phyloP scores from a whole-genome alignment of 2,113 vertebrate species.

The Chloroceryle aenea region DNA sequence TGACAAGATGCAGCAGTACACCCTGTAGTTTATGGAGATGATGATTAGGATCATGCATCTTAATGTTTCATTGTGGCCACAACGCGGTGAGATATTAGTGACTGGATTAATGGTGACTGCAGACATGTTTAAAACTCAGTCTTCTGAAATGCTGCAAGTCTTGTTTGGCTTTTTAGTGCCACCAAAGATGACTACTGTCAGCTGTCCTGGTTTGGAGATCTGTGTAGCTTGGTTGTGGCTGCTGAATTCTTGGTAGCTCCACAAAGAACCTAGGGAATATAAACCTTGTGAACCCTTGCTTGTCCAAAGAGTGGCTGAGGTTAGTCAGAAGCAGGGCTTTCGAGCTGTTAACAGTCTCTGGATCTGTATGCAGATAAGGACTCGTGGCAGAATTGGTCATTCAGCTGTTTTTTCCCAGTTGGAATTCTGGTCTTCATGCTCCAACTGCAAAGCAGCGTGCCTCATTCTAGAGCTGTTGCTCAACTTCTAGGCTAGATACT shows the following conservation, averaged over 20 bases:
- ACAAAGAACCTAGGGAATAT: neutral
- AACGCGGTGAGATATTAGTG: neutral
- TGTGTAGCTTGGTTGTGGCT: neutral
- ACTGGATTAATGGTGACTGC: neutral
- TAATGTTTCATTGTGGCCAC: neutral
- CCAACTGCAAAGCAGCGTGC: neutral
- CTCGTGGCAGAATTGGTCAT: neutral
- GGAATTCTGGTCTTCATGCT: neutral
- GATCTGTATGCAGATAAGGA: neutral
- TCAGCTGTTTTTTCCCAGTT: neutral
- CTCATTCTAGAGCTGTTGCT: slow-evolving; percentile 13
- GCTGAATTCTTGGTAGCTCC: neutral
- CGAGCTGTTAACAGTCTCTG: neutral
- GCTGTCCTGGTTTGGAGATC: neutral
- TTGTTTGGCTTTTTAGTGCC: neutral
- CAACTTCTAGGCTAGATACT: neutral
- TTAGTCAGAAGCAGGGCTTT: neutral
- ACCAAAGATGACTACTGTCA: neutral
- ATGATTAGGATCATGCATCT: slow-evolving; percentile 12
- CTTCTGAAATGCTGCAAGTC: neutral
- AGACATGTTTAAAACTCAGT: neutral
- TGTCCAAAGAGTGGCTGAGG: neutral
- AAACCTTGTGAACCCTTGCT: neutral
- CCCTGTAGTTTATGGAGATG: neutral
- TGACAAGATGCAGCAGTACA: slow-evolving; percentile 35